Conservation (phyloP, 2,888 invertebrate species). For the Anthophora plumipes region DNA sequence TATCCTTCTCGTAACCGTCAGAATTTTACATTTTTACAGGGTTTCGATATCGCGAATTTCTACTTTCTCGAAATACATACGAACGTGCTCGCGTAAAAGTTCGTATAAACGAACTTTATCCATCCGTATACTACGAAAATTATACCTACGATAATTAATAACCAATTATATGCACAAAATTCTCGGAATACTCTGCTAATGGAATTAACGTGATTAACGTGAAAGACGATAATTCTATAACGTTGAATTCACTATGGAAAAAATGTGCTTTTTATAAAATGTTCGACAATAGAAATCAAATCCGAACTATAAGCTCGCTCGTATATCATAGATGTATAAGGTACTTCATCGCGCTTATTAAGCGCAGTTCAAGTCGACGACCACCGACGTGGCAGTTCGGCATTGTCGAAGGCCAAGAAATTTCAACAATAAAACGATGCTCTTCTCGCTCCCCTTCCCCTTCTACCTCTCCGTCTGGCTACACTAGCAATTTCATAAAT, state of each 20-base stretch:
- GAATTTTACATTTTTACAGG: constrained; percentile 10
- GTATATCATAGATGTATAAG: too few relatives aligned
- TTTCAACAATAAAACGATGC: constrained; percentile 30
- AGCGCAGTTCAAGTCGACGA: not conserved
- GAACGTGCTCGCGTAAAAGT: not conserved
- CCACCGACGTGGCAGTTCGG: constrained; percentile 5
- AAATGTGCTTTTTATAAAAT: not conserved
- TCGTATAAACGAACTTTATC: not conserved
- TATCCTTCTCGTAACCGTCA: too few relatives aligned
- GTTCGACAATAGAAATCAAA: not conserved
- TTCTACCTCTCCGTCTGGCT: not conserved
- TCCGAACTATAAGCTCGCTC: too few relatives aligned
- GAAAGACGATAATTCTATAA: not conserved
- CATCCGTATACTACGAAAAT: not conserved
- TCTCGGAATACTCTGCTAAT: not conserved
- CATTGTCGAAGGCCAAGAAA: constrained; percentile 23
- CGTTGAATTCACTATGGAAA: not conserved
- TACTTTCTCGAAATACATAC: too few relatives aligned
- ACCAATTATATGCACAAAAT: not conserved
- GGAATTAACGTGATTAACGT: not conserved
- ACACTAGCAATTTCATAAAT: constrained; percentile 59
- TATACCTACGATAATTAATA: not conserved
- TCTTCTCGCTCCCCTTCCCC: not conserved
- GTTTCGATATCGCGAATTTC: not conserved
- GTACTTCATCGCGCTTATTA: not conserved